Evolutionary conservation across 2,888 invertebrate species (phyloP), one percentile per base, ranked within the genome.

Genomic region (Abrostola triplasia): DNA sequence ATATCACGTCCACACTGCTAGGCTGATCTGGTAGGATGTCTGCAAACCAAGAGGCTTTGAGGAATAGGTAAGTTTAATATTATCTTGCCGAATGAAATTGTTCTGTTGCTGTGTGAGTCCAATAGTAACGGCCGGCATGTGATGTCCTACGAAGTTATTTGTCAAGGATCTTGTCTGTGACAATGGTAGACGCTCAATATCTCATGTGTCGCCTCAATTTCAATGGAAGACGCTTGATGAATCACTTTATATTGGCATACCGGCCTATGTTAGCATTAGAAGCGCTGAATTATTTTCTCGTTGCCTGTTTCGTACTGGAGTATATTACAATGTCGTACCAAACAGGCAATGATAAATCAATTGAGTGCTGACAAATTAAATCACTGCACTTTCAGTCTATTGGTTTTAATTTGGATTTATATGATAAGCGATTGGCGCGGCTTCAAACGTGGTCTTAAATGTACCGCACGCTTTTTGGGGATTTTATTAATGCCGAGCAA

Each of bases 41-140:
- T 64, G 72, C 72, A 64, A 72, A 68, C 59, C 68, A 72, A 37
- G 72, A 72, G 60, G 72, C 72, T 72, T 72, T 72, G 72, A 72
- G 64, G 36, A 72, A 72, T 35, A 68, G 72, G 72, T 72, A 68
- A 72, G 72, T 72, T 49, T 61, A 51, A 72, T 58, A 55, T 64
- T 59, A 72, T 72, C 51, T 72, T 38, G 68, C 64, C 72, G 60
- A 68, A 71, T 68, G 44, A 52, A 40, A 60, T 68, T 68, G 59
- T 71, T 68, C 49, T 72, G 59, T 68, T 68, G 64, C 72, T 57
- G 60, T 72, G 64, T 64, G 53, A 55, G 51, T 64, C 36, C 58
- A 52, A 60, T 71, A 54, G 24, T 41, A 5, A 47, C 24, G 44
- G 44, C 44, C 24, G 44, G 44, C 13, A 47, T 24, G 24, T 24